These are phyloP conservation scores for Antennarius striatus DNA, from an alignment of 2,113 vertebrate genomes.

Conservation along the genomic window DNA sequence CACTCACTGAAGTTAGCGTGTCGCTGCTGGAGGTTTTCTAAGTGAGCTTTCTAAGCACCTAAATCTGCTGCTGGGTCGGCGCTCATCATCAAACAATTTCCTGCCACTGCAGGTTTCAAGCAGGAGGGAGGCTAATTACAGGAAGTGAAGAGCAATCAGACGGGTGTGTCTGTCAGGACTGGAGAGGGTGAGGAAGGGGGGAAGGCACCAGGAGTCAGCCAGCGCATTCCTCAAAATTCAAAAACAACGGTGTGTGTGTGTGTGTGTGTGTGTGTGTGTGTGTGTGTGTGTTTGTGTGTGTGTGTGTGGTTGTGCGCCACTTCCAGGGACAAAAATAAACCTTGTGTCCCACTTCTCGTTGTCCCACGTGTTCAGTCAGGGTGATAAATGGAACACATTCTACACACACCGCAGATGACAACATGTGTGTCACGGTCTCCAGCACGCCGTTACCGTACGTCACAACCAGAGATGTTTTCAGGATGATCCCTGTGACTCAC, in stretches of 20 bases:
- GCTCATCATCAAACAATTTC: constrained; percentile 65
- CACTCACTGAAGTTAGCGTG: constrained; percentile 7
- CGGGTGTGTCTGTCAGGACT: constrained; percentile 50
- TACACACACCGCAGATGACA: constrained; percentile 1
- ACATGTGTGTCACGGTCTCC: background rate
- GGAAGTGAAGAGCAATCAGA: constrained; percentile 71
- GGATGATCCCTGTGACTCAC: constrained; percentile 13
- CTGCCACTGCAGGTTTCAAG: constrained; percentile 52
- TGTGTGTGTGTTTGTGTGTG: no score
- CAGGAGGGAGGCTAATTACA: constrained; percentile 65
- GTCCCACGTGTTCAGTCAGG: constrained; percentile 13
- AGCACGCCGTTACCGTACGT: background rate
- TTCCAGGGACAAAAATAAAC: constrained; percentile 68
- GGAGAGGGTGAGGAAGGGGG: background rate
- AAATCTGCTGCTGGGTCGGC: constrained; percentile 33
- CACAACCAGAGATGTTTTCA: constrained; percentile 7
- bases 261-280: no score
- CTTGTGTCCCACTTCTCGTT: constrained; percentile 52
- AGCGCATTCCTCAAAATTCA: constrained; percentile 24
- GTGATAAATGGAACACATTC: constrained; percentile 38
- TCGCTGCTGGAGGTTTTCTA: constrained; percentile 16
- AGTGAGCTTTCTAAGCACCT: constrained; percentile 36
- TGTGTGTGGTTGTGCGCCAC: constrained; percentile 32
- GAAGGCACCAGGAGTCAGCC: background rate
- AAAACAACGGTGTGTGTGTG: background rate